Percentiles rank a stretch among this genome's conserved stretches.
phyloP scores from a whole-genome alignment of 2,797 vertebrate genomes.

The Pagetopsis macropterus region DNA sequence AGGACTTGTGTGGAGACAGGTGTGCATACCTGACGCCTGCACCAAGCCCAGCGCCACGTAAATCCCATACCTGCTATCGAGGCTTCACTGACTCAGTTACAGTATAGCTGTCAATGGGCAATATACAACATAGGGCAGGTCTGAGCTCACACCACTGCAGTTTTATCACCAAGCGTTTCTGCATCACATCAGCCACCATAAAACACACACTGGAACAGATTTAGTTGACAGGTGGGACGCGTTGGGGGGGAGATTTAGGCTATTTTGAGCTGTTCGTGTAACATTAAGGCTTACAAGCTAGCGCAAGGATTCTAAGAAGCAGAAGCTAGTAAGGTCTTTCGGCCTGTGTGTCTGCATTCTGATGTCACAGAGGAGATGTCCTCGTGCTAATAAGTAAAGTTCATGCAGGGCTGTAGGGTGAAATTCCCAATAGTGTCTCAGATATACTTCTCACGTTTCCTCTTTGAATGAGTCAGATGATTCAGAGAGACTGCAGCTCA shows the following conservation, averaged over 20 bases:
- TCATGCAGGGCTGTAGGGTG: slow-evolving; percentile 34
- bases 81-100: slow-evolving; percentile 49
- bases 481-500: slow-evolving; percentile 36
- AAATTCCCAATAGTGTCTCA: slow-evolving; percentile 41
- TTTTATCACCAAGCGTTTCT: slow-evolving; percentile 47
- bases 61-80: slow-evolving; percentile 69
- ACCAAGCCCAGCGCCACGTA: slow-evolving; percentile 60
- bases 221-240: slow-evolving; percentile 39
- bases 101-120: slow-evolving; percentile 36
- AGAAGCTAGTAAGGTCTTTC: slow-evolving; percentile 47
- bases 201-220: slow-evolving; percentile 50
- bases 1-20: slow-evolving; percentile 76
- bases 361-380: slow-evolving; percentile 44
- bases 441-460: slow-evolving; percentile 45
- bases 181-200: slow-evolving; percentile 43
- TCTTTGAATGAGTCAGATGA: slow-evolving; percentile 63
- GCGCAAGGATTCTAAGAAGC: slow-evolving; percentile 69
- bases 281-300: slow-evolving; percentile 75
- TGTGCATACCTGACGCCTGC: slow-evolving; percentile 84
- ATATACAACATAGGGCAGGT: slow-evolving; percentile 46
- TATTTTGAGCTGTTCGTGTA: slow-evolving; percentile 74
- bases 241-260: slow-evolving; percentile 60
- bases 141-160: slow-evolving; percentile 45
- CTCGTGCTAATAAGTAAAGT: slow-evolving; percentile 41
- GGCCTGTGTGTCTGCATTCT: slow-evolving; percentile 32